Base-by-base conservation (phyloP, 53 echinoderm and acorn worm species). In the Mesocentrotus franciscanus region DNA sequence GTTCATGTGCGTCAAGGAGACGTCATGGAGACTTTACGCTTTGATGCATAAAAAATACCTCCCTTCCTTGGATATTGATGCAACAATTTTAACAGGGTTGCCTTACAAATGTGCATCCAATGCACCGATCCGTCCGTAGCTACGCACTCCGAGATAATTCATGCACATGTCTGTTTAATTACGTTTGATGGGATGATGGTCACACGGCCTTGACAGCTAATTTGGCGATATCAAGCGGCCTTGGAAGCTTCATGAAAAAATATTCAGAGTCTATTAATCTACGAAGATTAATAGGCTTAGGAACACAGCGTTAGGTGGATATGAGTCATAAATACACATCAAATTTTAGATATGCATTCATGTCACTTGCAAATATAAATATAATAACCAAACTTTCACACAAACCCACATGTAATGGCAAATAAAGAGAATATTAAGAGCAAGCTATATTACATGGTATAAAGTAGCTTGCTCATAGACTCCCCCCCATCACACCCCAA, bases 111-210 rank as follows among this genome's bases (percentile, higher is more conserved):
- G n/a, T 58, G n/a, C 58, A 87, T 59, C 27, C 87, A 58, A 87
- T 33, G 24, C n/a, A 26, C 0, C 12, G 27, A 87, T 49, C 18
- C 87, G 15, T 42, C 84, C 49, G 6, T 49, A 42, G 32, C 10
- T 42, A 87, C 87, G 29, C 36, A 87, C 58, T 55, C 26, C 2
- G 26, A 29, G 87, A 87, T 87, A 87, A 87, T 87, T 87, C 87
- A 87, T 87, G 87, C 87, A 87, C 87, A 58, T 57, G 58, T 58
- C 87, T 87, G 58, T 56, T 87, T 87, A 87, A 87, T 87, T 87
- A 87, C 17, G 87, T 57, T 87, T n/a, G 87, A 87, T 87, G 58
- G 56, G 87, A n/a, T 57, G 87, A 56, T 87, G 87, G 87, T 39
- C 87, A 10, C 9, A 14, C 20, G 39, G 36, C 81, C 81, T 81